A percentile compares a stretch with the other conserved stretches of the same genome.
phyloP scores from a whole-genome alignment of 1,140 invertebrate genomes.

The Atta colombica region DNA sequence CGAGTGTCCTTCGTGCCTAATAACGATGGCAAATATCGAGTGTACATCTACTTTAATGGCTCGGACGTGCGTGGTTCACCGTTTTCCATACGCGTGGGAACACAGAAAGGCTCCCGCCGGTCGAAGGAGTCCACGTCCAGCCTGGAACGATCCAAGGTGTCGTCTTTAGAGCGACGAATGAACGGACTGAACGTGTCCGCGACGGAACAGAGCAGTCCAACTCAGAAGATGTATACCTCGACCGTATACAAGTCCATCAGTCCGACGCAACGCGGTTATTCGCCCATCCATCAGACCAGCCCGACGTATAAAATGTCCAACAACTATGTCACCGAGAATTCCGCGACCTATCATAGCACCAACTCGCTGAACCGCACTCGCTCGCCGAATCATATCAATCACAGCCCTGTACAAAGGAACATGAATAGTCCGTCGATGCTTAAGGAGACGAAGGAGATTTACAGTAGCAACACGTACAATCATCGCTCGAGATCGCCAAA shows the following conservation, averaged over 20 bases:
- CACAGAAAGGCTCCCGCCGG: slow-evolving; percentile 87
- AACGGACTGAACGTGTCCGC: slow-evolving; percentile 81
- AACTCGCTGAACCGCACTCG: slow-evolving; percentile 77
- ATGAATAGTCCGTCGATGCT: slow-evolving; percentile 83
- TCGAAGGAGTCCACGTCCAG: slow-evolving; percentile 81
- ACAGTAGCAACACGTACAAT: slow-evolving; percentile 80
- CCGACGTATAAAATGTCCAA: slow-evolving; percentile 78
- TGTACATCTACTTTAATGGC: slow-evolving; percentile 98
- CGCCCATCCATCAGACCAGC: slow-evolving; percentile 70
- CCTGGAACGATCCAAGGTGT: slow-evolving; percentile 80
- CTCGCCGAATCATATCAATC: slow-evolving; percentile 73
- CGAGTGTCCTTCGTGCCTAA: slow-evolving; percentile 96
- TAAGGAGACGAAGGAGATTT: slow-evolving; percentile 82
- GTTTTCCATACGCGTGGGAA: slow-evolving; percentile 93
- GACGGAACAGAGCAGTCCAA: slow-evolving; percentile 74
- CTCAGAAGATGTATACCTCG: slow-evolving; percentile 78
- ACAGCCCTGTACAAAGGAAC: slow-evolving; percentile 69
- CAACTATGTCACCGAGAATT: slow-evolving; percentile 79
- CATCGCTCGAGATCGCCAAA: slow-evolving; percentile 81
- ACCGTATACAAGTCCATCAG: slow-evolving; percentile 80
- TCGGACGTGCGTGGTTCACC: slow-evolving; percentile 97
- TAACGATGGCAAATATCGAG: slow-evolving; percentile 95
- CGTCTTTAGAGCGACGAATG: slow-evolving; percentile 82
- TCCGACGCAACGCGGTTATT: slow-evolving; percentile 79
- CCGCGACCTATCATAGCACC: slow-evolving; percentile 72